Evolutionary conservation across 53 echinoderm and acorn worm species (phyloP).

Genomic region (Echinometra lucunter): DNA sequence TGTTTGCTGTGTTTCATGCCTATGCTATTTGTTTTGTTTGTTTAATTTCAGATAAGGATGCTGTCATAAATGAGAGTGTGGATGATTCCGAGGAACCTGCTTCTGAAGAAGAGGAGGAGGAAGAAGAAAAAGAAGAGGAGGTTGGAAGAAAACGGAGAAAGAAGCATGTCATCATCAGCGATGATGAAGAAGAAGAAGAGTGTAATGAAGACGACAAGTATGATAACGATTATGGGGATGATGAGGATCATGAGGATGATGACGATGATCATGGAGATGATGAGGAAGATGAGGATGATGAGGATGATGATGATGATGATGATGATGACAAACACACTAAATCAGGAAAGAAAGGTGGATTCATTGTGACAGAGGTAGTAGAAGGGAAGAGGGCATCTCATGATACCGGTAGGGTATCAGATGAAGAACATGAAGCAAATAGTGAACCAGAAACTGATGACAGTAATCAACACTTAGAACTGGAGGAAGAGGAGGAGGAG

Average conservation of each 20-base stretch:
- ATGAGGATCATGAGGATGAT: not conserved
- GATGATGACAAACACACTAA: not conserved
- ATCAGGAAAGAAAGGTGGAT: conserved; percentile 7
- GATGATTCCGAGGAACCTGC: conserved; percentile 24
- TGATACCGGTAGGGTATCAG: conserved; percentile 26
- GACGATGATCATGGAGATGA: not conserved
- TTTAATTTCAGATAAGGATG: not conserved
- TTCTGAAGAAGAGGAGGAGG: conserved; percentile 1
- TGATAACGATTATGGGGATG: not conserved
- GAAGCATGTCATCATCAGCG: not conserved
- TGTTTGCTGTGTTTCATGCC: not conserved
- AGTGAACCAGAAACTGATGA: conserved; percentile 50
- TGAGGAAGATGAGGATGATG: conserved; percentile 39
- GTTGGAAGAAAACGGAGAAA: conserved; percentile 30
- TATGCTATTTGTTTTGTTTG: conserved; percentile 2
- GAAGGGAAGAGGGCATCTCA: not conserved
- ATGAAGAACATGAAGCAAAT: conserved; percentile 8
- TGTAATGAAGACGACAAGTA: conserved; percentile 21
- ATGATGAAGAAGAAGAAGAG: too few species aligned
- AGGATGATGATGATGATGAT: not conserved
- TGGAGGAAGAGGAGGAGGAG: not conserved
- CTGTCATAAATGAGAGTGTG: conserved; percentile 32
- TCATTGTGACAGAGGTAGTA: not conserved
- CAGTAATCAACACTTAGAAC: conserved; percentile 8
- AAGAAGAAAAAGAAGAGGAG: conserved; percentile 26